A percentile compares a stretch with the other conserved stretches of the same genome.
These are phyloP conservation scores for Mus caroli DNA, from an alignment of 2,797 vertebrate species.

Conservation along the genomic window DNA sequence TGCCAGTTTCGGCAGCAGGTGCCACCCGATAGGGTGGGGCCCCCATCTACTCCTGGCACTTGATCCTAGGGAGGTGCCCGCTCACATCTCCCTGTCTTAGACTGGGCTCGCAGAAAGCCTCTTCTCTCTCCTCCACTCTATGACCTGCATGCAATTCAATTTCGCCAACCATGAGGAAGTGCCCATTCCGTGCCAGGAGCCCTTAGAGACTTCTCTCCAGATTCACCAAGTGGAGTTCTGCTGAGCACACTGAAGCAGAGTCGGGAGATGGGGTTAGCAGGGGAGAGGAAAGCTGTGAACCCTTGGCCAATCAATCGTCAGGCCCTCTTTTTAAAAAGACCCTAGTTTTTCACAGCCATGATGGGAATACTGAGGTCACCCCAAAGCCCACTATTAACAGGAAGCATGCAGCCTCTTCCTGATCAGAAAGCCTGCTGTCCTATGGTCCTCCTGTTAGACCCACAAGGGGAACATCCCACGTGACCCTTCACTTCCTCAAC, in stretches of 20 bases:
- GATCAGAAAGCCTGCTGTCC: neutral
- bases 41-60: neutral
- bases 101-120: neutral
- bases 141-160: neutral
- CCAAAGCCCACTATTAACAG: neutral
- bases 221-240: neutral
- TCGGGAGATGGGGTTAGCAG: fast-evolving
- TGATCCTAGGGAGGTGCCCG: conserved; percentile 40
- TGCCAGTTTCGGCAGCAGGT: conserved; percentile 62
- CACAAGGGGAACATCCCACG: neutral
- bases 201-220: neutral
- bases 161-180: neutral
- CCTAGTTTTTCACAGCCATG: neutral
- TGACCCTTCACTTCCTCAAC: too few relatives aligned
- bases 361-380: neutral
- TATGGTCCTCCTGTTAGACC: neutral
- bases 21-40: neutral
- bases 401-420: neutral
- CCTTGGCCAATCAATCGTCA: neutral
- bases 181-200: neutral
- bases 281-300: neutral
- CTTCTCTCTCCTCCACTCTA: neutral
- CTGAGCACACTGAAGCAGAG: neutral
- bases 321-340: neutral
- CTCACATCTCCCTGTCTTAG: conserved; percentile 31